phyloP scores from a whole-genome alignment of 2,113 vertebrate genomes.

The Cygnus buccinator region DNA sequence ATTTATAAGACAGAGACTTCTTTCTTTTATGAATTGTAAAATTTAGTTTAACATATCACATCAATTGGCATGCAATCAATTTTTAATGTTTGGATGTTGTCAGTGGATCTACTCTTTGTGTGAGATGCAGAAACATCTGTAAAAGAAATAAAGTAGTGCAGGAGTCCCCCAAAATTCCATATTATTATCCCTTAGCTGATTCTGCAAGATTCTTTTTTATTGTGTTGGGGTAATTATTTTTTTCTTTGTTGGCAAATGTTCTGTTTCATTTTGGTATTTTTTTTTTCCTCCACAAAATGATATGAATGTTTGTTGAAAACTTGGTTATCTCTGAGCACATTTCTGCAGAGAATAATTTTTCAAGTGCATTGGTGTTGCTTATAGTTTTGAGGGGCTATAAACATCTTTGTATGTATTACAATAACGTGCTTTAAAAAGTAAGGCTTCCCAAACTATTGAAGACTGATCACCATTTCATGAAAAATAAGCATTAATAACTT shows the following conservation, averaged over 20 bases:
- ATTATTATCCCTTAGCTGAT: background rate
- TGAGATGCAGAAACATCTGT: background rate
- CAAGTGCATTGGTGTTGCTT: background rate
- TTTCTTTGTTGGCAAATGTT: background rate
- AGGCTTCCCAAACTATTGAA: background rate
- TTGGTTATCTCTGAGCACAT: background rate
- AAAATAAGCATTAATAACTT: background rate
- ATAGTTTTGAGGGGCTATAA: background rate
- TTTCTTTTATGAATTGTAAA: slow-evolving; percentile 56
- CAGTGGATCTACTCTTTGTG: slow-evolving; percentile 9
- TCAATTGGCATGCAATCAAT: background rate
- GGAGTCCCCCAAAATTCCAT: background rate
- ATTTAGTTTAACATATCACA: slow-evolving; percentile 58
- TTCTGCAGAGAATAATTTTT: background rate
- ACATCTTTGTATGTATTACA: background rate
- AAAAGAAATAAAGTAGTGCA: background rate
- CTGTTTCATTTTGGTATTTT: background rate
- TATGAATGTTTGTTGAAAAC: background rate
- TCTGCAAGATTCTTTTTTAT: background rate
- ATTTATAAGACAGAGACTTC: slow-evolving; percentile 9
- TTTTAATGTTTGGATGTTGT: background rate
- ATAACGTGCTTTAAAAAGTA: background rate
- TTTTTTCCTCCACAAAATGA: background rate
- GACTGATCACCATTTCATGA: background rate
- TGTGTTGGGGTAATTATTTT: background rate